Base-by-base conservation (phyloP, 2,797 vertebrate species). In the Lophotriccus pileatus region DNA sequence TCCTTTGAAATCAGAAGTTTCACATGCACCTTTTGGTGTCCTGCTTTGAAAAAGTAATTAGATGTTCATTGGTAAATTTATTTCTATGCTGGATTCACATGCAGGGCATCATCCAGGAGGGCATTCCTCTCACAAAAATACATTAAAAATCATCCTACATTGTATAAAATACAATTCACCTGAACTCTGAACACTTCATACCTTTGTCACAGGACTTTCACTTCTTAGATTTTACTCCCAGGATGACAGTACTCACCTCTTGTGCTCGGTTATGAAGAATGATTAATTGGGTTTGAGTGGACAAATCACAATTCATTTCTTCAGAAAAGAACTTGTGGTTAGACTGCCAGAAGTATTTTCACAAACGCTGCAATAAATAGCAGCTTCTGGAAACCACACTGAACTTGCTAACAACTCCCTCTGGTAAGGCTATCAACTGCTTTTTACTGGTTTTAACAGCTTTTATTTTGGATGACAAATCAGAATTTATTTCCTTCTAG, bases 381-480 rank as follows among this genome's bases (percentile, higher is more conserved):
- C 56, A 88, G 32, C 39, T 74, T 58, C 39, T 41, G 63, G 36
- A 87, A 94, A 82, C 22, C 36, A 23, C 30, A 12, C 24, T 41
- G 37, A 37, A 70, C 34, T 69, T 89, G 41, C 37, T 36, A 58
- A 53, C 59, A 67, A 9, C n/a, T 44, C 44, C 47, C 21, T 47
- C 21, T 37, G 50, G 21, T 21, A 75, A 55, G 27, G 39, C 14
- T 32, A 44, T 76, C 74, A 73, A 30, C 36, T 73, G 73, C 39
- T 49, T 84, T 37, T 60, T 50, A 39, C n/a, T 67, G 64, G 41
- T 32, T 94, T 50, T 64, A 90, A 43, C 74, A 73, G 24, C 21
- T 90, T 90, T 53, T 67, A 44, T 78, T 86, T 91, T 58, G 23
- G 64, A 74, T 50, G 36, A 43, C 36, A 78, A 88, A 72, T 41